Evolutionary conservation across 2,888 invertebrate species (phyloP).

Genomic region (Leucophenga maculata): DNA sequence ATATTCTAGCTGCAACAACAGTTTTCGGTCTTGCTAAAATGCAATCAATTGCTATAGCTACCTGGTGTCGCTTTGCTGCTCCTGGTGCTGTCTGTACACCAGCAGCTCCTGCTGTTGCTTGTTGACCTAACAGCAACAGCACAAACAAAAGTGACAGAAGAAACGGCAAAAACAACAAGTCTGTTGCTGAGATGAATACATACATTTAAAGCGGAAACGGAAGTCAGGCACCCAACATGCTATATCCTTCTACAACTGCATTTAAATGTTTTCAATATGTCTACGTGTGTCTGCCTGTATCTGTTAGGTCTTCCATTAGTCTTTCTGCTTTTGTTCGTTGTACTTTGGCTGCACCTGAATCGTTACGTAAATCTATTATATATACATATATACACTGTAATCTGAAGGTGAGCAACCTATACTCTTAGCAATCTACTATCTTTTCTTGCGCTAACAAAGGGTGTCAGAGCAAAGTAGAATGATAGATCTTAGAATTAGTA

Average conservation of each 20-base stretch:
- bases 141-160: background rate
- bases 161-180: background rate
- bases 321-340: conserved; percentile 44
- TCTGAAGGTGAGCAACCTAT: no score
- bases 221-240: conserved; percentile 33
- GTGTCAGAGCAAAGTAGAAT: no score
- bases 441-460: no score
- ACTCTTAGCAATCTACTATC: no score
- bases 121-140: conserved; percentile 45
- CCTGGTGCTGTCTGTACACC: no score
- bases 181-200: background rate
- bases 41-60: conserved; percentile 56
- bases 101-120: background rate
- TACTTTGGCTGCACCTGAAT: conserved; percentile 26
- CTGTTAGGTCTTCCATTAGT: conserved; percentile 27
- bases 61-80: no score
- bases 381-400: no score
- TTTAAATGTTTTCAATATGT: background rate
- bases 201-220: conserved; percentile 47
- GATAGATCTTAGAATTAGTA: no score
- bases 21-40: conserved; percentile 35
- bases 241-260: background rate
- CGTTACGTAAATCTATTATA: conserved; percentile 18
- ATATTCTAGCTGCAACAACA: background rate
- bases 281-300: no score